phyloP scores from a whole-genome alignment of 2,888 invertebrate species.

The Sarcophaga rosellei region DNA sequence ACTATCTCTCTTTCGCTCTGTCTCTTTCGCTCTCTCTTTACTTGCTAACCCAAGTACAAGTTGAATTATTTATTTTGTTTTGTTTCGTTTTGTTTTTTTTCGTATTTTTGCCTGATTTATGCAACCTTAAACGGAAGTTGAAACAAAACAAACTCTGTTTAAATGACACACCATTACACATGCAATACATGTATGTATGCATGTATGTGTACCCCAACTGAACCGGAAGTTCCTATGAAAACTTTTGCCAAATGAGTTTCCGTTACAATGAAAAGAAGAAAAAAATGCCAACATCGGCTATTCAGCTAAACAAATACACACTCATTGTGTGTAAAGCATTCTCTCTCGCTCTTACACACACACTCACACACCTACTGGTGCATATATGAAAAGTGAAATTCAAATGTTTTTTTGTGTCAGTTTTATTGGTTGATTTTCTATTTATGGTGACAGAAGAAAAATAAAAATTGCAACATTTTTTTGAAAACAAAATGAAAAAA shows the following conservation, averaged over 20 bases:
- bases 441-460: not conserved
- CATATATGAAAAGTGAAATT: not conserved
- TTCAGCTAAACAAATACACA: slow-evolving; percentile 13
- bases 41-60: not conserved
- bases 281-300: not conserved
- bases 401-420: not conserved
- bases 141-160: slow-evolving; percentile 45
- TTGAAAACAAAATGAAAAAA: too few relatives aligned
- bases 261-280: slow-evolving; percentile 60
- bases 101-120: not conserved
- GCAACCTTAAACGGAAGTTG: slow-evolving; percentile 40
- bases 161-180: slow-evolving; percentile 61
- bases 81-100: not conserved
- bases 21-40: too few relatives aligned
- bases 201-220: not conserved
- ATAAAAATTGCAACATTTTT: not conserved
- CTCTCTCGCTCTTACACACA: too few relatives aligned
- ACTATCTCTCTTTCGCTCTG: too few relatives aligned
- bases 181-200: too few relatives aligned
- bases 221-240: slow-evolving; percentile 73
- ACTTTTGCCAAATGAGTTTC: slow-evolving; percentile 74
- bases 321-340: not conserved
- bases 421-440: not conserved
- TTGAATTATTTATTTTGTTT: not conserved
- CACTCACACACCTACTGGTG: not conserved